Conservation (phyloP, 2,888 invertebrate species). For the Plagodis pulveraria region DNA sequence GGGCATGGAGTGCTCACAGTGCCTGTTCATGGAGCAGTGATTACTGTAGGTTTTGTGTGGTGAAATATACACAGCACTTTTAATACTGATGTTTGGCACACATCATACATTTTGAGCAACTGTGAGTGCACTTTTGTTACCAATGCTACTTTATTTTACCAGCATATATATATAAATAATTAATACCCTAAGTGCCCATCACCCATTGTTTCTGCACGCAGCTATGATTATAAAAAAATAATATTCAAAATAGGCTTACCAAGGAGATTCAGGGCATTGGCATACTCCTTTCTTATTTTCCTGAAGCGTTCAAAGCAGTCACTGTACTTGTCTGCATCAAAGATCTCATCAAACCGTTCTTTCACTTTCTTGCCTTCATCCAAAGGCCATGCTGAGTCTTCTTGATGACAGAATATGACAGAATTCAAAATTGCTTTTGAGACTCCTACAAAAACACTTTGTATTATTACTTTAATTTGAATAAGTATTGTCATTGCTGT, state of each 20-base stretch:
- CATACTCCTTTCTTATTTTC: constrained; percentile 87
- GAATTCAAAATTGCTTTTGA: constrained; percentile 97
- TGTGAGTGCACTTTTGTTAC: too few relatives aligned
- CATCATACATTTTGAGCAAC: too few relatives aligned
- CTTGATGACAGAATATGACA: constrained; percentile 99
- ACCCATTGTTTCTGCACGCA: background rate
- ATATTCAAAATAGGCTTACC: constrained; percentile 59
- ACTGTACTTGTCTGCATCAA: constrained; percentile 96
- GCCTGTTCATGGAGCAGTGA: too few relatives aligned
- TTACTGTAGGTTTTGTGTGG: too few relatives aligned
- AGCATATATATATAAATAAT: too few relatives aligned
- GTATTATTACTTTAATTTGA: background rate
- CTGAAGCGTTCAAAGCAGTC: constrained; percentile 92
- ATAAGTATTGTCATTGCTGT: too few relatives aligned
- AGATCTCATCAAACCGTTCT: constrained; percentile 98
- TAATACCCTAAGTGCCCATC: too few relatives aligned
- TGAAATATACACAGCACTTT: too few relatives aligned
- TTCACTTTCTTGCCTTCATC: constrained; percentile 97
- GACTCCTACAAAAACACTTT: constrained; percentile 88
- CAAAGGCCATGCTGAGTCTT: constrained; percentile 98
- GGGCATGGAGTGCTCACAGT: too few relatives aligned
- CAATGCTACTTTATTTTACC: too few relatives aligned
- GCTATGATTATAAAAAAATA: background rate
- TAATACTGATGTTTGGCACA: too few relatives aligned
- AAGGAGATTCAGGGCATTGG: constrained; percentile 78